These are phyloP conservation scores for Acanthopleura granulata DNA, from an alignment of 2,888 invertebrate species.

Conservation along the genomic window DNA sequence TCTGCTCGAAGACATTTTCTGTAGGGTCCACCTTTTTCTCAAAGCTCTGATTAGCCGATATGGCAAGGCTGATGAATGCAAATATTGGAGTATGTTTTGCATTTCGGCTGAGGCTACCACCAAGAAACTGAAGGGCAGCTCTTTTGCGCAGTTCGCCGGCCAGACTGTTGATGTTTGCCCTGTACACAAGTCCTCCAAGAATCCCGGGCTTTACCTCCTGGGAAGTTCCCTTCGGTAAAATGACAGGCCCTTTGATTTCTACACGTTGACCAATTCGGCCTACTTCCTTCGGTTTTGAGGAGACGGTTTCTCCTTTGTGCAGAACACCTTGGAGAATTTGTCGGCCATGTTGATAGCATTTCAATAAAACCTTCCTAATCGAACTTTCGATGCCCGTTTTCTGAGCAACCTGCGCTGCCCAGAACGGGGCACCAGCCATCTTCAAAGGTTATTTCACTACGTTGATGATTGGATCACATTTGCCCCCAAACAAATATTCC, in stretches of 20 bases:
- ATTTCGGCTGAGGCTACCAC: conserved; percentile 23
- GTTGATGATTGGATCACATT: too few relatives aligned
- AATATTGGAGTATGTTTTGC: conserved; percentile 37
- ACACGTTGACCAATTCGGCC: neutral
- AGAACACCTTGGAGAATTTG: neutral
- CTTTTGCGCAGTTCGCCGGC: conserved; percentile 38
- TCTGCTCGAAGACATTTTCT: conserved; percentile 30
- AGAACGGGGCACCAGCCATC: neutral
- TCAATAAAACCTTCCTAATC: neutral
- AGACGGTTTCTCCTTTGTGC: neutral
- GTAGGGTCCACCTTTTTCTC: conserved; percentile 26
- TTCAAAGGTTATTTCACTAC: too few relatives aligned
- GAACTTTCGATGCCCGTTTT: neutral
- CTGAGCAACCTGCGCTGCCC: conserved; percentile 9
- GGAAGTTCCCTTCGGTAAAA: neutral
- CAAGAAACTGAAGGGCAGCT: conserved; percentile 38
- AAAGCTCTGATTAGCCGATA: conserved; percentile 30
- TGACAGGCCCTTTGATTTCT: neutral
- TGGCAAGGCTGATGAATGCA: conserved; percentile 43
- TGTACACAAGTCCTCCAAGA: conserved; percentile 30
- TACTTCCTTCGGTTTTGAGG: neutral
- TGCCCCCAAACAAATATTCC: too few relatives aligned
- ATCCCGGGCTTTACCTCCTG: conserved; percentile 14
- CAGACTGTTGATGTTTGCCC: conserved; percentile 32
- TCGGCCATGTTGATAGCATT: conserved; percentile 14